Base-by-base conservation (phyloP, 2,797 vertebrate genomes). In the Acipenser transmontanus region DNA sequence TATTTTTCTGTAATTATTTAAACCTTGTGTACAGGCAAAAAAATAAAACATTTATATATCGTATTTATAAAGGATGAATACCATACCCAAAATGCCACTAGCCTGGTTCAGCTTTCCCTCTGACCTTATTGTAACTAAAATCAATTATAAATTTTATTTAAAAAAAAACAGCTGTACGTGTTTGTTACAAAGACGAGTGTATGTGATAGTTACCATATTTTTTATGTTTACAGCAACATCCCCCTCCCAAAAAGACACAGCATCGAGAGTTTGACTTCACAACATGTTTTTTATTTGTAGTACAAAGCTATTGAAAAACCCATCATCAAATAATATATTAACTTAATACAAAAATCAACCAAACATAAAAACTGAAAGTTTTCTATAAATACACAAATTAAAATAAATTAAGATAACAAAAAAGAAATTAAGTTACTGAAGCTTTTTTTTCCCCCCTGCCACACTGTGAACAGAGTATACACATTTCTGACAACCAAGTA, bases 341-440 rank as follows among this genome's bases (percentile, higher is more conserved):
- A 90, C 87, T 89, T 88, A 79, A 87, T 86, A 85, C 85, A 89
- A 88, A 85, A 79, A 34, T 60, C 85, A 68, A 81, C 65, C 65
- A 84, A 86, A 87, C 82, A 63, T 59, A 65, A 4, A 34, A 34
- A 65, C 64, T 57, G 64, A 59, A 66, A 62, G 80, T 86, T 76
- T 76, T 87, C 87, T 91, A 91, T 91, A 91, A 91, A 91, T 91
- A 91, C 72, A 60, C 72, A 60, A 49, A 75, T 87, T 90, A 89
- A 90, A 91, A 91, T 91, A 91, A 91, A 88, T 90, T 84, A 87
- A 17, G 17, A 17, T 17, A 17, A 17, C 17, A 17, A 17, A 87
- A 89, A 60, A 70, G 52, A 12, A 69, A 66, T 66, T 66, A 87
- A 89, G 81, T 87, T 89, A 88, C 87, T 87, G 85, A 81, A 81